phyloP scores from a whole-genome alignment of 2,888 invertebrate genomes.

The Drosophila paramelanica region DNA sequence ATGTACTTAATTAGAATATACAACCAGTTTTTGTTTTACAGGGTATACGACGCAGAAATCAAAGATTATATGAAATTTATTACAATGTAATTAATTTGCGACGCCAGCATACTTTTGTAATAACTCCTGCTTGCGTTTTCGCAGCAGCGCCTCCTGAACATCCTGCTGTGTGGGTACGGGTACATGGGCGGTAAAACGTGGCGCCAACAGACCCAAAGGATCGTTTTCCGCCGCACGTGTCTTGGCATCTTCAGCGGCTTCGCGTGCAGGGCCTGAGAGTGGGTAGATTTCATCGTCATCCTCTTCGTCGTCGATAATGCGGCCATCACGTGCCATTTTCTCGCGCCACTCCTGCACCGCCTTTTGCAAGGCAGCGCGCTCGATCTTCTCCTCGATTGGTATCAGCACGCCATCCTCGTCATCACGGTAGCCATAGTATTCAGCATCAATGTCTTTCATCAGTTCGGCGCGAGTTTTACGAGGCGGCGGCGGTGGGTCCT shows the following conservation, averaged over 20 bases:
- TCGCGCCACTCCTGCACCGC: conserved; percentile 91
- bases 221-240: conserved; percentile 64
- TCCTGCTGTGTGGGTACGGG: conserved; percentile 97
- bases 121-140: conserved; percentile 96
- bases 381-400: conserved; percentile 93
- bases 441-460: conserved; percentile 99
- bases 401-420: conserved; percentile 98
- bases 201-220: conserved; percentile 85
- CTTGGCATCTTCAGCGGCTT: conserved; percentile 72
- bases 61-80: not conserved
- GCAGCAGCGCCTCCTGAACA: conserved; percentile 95
- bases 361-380: conserved; percentile 88
- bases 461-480: conserved; percentile 97
- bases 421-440: conserved; percentile 99
- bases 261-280: conserved; percentile 82
- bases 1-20: conserved; percentile 3
- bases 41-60: not conserved
- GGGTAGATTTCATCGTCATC: conserved; percentile 87
- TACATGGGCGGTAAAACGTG: conserved; percentile 92
- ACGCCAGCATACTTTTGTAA: conserved; percentile 91
- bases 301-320: conserved; percentile 89
- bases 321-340: conserved; percentile 87
- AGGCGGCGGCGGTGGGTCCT: conserved; percentile 95
- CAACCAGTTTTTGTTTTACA: not conserved
- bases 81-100: conserved; percentile 20